Evolutionary conservation across 2,113 vertebrate genomes (phyloP).

Genomic region (Daboia siamensis): DNA sequence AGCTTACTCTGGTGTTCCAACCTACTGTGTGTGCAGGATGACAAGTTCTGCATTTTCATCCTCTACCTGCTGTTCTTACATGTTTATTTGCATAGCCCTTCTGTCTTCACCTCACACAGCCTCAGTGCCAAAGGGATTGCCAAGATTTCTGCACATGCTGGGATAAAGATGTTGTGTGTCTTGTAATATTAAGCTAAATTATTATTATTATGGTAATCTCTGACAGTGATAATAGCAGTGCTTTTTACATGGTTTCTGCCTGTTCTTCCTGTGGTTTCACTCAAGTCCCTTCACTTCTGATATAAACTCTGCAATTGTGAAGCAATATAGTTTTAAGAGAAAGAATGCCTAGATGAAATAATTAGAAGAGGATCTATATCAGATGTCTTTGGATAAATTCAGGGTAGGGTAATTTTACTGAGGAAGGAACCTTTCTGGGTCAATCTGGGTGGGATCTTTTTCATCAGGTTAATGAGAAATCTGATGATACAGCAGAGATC

Average conservation of each 20-base stretch:
- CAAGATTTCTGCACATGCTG: conserved; percentile 19
- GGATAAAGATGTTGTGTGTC: conserved; percentile 8
- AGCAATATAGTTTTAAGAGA: background rate
- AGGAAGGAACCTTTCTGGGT: background rate
- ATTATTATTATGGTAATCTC: conserved; percentile 27
- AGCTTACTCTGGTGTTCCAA: background rate
- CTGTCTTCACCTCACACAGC: background rate
- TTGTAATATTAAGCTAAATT: conserved; percentile 15
- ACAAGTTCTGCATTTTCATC: conserved; percentile 15
- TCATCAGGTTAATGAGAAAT: background rate
- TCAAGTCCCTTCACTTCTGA: background rate
- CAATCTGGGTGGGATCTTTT: background rate
- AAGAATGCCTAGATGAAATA: background rate
- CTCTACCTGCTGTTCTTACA: conserved; percentile 7
- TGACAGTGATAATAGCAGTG: conserved; percentile 14
- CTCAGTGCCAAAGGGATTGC: conserved; percentile 14
- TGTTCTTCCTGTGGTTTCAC: background rate
- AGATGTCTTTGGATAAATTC: background rate
- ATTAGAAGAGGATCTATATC: background rate
- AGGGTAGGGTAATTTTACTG: background rate
- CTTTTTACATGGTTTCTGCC: conserved; percentile 10
- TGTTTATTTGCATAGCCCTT: conserved; percentile 24
- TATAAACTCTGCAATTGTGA: background rate
- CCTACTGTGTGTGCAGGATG: conserved; percentile 3
- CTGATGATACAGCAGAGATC: background rate